Base-by-base conservation (phyloP, 2,797 vertebrate species). In the Holocentrus rufus region DNA sequence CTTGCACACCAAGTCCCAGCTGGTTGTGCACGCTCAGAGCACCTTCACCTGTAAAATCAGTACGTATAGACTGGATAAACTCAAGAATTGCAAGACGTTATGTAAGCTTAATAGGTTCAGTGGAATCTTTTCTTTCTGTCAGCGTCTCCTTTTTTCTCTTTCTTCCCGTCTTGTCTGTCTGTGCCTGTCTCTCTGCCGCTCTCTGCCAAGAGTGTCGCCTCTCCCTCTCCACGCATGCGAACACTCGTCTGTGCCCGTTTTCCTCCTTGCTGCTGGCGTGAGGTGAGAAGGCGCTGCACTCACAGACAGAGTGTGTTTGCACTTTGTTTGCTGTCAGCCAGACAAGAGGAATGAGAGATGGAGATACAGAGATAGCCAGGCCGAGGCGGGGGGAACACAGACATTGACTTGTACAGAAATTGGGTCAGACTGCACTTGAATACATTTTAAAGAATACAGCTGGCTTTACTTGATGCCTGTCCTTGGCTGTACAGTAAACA, bases 221-320 rank as follows among this genome's bases (percentile, higher is more conserved):
- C 53, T 54, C 55, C 17, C 39, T 76, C 74, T 72, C 20, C 63
- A 73, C 57, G 69, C 72, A 68, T 20, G 44, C 65, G 61, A 68
- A 79, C 69, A 44, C 31, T 59, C 49, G 39, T 67, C 74, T 80
- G 76, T 62, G 52, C 72, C 78, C 64, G 58, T n/a, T 80, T 76
- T 74, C 34, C 27, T 30, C 20, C 30, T 52, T 55, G 47, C 60
- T 44, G 20, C 60, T 39, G 23, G 39, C 72, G 44, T 30, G 39
- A 53, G 3, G 47, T 2, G 4, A 61, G 62, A 69, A 72, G 46
- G 39, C 36, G 2, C 23, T 63, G 49, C 6, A 17, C 56, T 53
- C 31, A 42, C 42, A 44, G 59, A 25, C 50, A 44, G 10, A 42
- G 34, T 49, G 15, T 71, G 14, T 83, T 75, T 34, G 46, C 47